Conservation (phyloP, 2,113 vertebrate species). For the Cyphomyrus discorhynchus region DNA sequence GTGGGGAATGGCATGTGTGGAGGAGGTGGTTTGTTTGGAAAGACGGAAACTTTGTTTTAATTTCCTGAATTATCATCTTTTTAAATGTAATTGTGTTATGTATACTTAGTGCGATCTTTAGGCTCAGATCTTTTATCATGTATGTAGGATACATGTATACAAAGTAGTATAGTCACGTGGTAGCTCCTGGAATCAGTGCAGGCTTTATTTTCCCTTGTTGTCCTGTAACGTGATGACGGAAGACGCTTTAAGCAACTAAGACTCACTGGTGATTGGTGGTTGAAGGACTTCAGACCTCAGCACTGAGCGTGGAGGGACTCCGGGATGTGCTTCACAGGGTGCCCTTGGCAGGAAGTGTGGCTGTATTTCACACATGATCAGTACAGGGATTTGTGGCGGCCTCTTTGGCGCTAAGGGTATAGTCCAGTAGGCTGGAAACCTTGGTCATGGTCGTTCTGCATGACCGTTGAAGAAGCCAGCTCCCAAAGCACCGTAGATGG, state of each 20-base stretch:
- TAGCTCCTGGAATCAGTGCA: not conserved
- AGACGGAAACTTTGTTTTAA: not conserved
- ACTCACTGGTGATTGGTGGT: not conserved
- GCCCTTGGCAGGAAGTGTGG: slow-evolving; percentile 23
- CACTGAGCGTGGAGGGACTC: not conserved
- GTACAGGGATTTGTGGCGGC: not conserved
- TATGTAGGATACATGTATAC: not conserved
- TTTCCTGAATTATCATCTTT: not conserved
- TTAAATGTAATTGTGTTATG: not conserved
- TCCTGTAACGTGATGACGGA: not conserved
- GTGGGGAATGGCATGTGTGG: not conserved
- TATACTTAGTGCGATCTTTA: not conserved
- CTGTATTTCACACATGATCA: slow-evolving; percentile 35
- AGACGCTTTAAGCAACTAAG: not conserved
- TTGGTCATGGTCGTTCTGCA: not conserved
- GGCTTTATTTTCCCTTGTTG: not conserved
- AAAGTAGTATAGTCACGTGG: not conserved
- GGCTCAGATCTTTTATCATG: not conserved
- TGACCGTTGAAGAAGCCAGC: not conserved
- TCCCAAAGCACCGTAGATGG: not conserved
- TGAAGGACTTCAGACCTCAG: slow-evolving; percentile 6
- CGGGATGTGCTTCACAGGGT: not conserved
- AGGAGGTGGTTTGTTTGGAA: not conserved
- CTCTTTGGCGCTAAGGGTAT: not conserved
- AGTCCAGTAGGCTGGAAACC: not conserved